Evolutionary conservation across 2,113 vertebrate genomes (phyloP), one percentile per base, ranked within the genome.

Genomic region (Meles meles): DNA sequence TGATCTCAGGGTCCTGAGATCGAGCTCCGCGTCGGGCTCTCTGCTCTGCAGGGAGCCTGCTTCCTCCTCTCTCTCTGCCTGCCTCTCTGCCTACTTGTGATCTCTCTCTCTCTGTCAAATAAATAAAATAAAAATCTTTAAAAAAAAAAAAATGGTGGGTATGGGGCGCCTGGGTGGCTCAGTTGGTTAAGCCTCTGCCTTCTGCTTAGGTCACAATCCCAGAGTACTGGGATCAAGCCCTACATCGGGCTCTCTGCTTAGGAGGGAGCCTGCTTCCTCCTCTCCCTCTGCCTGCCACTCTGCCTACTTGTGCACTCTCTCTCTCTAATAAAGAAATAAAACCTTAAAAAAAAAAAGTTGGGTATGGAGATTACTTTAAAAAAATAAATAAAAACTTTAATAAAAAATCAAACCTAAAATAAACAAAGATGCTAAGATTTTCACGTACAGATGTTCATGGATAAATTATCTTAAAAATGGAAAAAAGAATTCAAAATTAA

Each of bases 101-200:
- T 34, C 31, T 34, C 6, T 17, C 6, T 18, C 17, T 69, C 34
- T 69, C n/a, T n/a, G n/a, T n/a, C n/a, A n/a, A 18, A 37, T n/a
- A 67, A 34, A 67, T n/a, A 7, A 34, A 34, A 44, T 8, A 39
- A 17, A 57, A 17, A n/a, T n/a, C 29, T 7, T 76, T 76, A 39
- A 72, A 72, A 72, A 72, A 72, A 71, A 37, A 17, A 65, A 5
- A n/a, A n/a, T n/a, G 15, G 1, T 55, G 15, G 44, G 55, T 57
- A 21, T 7, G 63, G 63, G 63, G 29, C 0, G 12, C 23, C 37
- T 42, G 23, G 23, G 37, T 74, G 71, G 71, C 37, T 74, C 23
- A 25, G 71, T 11, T 1, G 21, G 23, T 42, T 42, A 42, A 42
- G 12, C 8, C 0, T 1, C 21, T 6, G 6, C 6, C 6, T 74